These are phyloP conservation scores for Micromesistius poutassou DNA, from an alignment of 2,797 vertebrate species.

Conservation along the genomic window DNA sequence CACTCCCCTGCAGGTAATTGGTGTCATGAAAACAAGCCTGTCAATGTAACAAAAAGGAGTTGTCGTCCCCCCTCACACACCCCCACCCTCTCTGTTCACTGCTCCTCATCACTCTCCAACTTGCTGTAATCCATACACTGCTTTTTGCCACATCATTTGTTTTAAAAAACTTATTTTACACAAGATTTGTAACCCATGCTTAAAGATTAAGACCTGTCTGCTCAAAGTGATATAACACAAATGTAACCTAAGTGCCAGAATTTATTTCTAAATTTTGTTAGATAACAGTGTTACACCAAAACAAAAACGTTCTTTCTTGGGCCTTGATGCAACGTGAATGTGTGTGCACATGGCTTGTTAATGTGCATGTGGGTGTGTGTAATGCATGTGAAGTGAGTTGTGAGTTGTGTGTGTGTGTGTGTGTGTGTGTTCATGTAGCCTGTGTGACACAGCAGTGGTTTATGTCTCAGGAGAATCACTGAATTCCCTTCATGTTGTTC, in stretches of 20 bases:
- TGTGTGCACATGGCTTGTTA: background rate
- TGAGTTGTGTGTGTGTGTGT: conserved; percentile 23
- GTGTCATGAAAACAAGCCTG: conserved; percentile 40
- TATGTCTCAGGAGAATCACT: conserved; percentile 49
- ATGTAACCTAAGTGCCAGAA: conserved; percentile 3
- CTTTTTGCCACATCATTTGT: conserved; percentile 22
- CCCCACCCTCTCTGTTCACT: background rate
- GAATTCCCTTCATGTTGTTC: conserved; percentile 50
- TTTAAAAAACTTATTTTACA: conserved; percentile 9
- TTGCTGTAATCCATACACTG: conserved; percentile 16
- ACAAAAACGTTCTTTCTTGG: background rate
- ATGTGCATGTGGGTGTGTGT: background rate
- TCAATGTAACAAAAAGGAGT: conserved; percentile 40
- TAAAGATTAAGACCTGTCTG: background rate
- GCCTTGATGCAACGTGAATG: background rate
- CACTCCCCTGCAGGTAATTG: conserved; percentile 44
- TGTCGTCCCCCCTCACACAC: conserved; percentile 21
- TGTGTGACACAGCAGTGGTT: conserved; percentile 15
- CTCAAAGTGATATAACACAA: background rate
- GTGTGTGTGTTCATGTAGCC: conserved; percentile 29
- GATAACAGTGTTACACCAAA: background rate
- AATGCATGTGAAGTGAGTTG: conserved; percentile 16
- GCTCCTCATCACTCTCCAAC: background rate
- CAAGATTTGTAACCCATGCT: background rate
- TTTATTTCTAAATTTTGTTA: background rate